phyloP scores from a whole-genome alignment of 2,888 invertebrate species.

The Pterostichus madidus region DNA sequence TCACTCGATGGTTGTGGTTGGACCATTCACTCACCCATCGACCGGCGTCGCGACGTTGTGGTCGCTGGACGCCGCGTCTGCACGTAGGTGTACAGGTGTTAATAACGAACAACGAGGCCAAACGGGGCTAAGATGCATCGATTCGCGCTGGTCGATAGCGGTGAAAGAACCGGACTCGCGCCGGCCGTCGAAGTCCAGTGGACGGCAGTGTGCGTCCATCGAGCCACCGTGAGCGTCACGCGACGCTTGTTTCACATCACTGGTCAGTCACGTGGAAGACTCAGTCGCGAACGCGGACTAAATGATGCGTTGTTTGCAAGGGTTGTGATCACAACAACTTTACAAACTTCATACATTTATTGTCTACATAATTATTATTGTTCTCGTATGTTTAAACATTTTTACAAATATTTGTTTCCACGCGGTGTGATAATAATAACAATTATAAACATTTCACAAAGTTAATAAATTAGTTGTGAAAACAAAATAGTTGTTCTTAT shows the following conservation, averaged over 20 bases:
- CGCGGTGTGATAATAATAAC: too few species aligned
- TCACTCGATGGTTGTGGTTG: background rate
- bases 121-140: constrained; percentile 61
- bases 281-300: background rate
- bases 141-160: constrained; percentile 59
- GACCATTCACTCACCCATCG: constrained; percentile 2
- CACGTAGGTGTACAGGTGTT: constrained; percentile 43
- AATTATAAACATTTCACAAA: too few species aligned
- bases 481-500: too few species aligned
- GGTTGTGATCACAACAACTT: too few species aligned
- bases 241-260: background rate
- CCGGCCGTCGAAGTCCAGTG: constrained; percentile 21
- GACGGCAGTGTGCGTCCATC: constrained; percentile 44
- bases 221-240: constrained; percentile 33
- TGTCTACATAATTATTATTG: too few species aligned
- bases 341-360: too few species aligned
- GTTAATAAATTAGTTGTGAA: too few species aligned
- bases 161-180: constrained; percentile 44
- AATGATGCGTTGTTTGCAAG: background rate
- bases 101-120: constrained; percentile 61
- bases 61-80: too few species aligned
- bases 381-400: too few species aligned
- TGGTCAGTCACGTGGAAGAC: constrained; percentile 53
- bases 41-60: background rate
- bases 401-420: too few species aligned